Base-by-base conservation (phyloP, 2,888 invertebrate species). In the Caenorhabditis sinica region DNA sequence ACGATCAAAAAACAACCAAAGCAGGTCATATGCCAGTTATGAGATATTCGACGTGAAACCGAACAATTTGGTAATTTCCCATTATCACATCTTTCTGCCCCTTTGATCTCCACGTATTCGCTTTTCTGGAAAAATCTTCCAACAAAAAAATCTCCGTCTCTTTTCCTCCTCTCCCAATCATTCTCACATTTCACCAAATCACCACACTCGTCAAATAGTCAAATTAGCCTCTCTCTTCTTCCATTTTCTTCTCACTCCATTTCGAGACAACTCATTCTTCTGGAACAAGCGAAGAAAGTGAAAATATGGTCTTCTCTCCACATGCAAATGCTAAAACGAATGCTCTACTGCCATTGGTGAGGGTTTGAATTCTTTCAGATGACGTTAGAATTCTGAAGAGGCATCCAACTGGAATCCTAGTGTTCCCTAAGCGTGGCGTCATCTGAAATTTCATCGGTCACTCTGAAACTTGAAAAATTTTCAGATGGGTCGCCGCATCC, bases 211-310 rank as follows among this genome's bases (percentile, higher is more conserved):
- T 72, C 60, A 63, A 45, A 36, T 20, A 49, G 51, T 60, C 73
- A 63, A 74, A 74, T 74, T 74, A 74, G 73, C 53, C 61, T 25
- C 56, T 56, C 28, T 53, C 53, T 53, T 33, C 33, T 66, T 49
- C n/a, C 72, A n/a, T n/a, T n/a, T n/a, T n/a, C n/a, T n/a, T n/a
- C n/a, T n/a, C n/a, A n/a, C 72, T 56, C 40, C 51, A 63, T 63
- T 60, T 74, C 72, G 11, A 20, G 60, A 49, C 49, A 73, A 60
- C 72, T 69, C 56, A 51, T 68, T 49, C 68, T 68, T 68, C 51
- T 68, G 68, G 49, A 51, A 69, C 30, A n/a, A 49, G 15, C 11
- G 4, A 45, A 45, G 4, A 17, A 13, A 45, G 11, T 15, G 17
- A 17, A 4, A 45, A 9, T 23, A 71, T 58, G 71, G 71, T 53